Evolutionary conservation across 2,888 invertebrate genomes (phyloP).

Genomic region (Drosophila atroscutellata): DNA sequence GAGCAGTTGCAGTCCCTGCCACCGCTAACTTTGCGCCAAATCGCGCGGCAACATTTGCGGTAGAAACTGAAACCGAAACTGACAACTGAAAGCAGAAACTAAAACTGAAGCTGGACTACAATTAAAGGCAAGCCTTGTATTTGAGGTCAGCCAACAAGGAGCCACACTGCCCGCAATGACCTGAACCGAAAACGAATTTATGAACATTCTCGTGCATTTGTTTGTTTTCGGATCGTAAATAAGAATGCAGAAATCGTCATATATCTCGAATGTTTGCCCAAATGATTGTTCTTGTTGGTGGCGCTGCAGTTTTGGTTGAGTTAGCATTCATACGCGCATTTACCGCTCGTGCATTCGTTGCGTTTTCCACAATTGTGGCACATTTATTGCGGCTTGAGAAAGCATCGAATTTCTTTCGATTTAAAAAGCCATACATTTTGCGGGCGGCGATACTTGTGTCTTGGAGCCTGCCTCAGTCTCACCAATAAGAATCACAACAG

Average conservation of each 20-base stretch:
- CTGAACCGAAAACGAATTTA: conserved; percentile 17
- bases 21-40: conserved; percentile 47
- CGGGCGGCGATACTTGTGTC: conserved; percentile 4
- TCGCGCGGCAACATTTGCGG: conserved; percentile 59
- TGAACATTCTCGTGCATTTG: conserved; percentile 11
- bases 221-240: conserved; percentile 37
- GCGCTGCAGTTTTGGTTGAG: conserved; percentile 8
- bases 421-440: conserved; percentile 70
- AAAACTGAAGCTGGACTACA: conserved; percentile 30
- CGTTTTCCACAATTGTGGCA: conserved; percentile 8
- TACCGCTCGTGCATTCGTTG: not conserved
- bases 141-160: conserved; percentile 18
- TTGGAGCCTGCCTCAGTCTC: conserved; percentile 30
- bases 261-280: conserved; percentile 52
- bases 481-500: conserved; percentile 44
- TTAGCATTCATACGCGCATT: conserved; percentile 26
- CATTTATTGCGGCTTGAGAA: conserved; percentile 58
- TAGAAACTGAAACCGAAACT: conserved; percentile 20
- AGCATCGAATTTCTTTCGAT: conserved; percentile 74
- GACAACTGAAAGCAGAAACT: not conserved
- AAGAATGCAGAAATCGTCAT: conserved; percentile 59
- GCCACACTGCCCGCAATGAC: conserved; percentile 6
- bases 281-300: conserved; percentile 3
- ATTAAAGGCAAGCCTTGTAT: conserved; percentile 41
- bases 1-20: conserved; percentile 5